Evolutionary conservation across 2,797 vertebrate species (phyloP).

Genomic region (Myiothlypis chrysogaster): DNA sequence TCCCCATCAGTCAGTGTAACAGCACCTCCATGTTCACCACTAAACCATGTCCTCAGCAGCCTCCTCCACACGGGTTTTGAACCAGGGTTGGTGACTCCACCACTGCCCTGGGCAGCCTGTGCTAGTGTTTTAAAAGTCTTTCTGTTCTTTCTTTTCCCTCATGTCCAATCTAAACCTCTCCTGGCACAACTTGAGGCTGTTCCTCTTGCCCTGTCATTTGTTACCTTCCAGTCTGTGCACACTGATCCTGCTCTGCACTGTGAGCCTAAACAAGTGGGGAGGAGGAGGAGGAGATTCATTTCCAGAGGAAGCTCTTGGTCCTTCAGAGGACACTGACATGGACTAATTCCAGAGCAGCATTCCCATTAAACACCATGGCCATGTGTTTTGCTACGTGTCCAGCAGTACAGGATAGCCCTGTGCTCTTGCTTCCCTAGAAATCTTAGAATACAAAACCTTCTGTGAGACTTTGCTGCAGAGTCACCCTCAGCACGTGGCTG

Average conservation of each 20-base stretch:
- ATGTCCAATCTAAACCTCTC: neutral
- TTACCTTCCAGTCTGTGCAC: neutral
- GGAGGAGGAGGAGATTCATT: neutral
- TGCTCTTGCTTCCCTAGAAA: neutral
- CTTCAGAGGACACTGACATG: neutral
- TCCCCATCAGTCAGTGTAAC: neutral
- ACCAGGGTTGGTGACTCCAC: neutral
- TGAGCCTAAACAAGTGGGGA: neutral
- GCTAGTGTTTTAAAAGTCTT: neutral
- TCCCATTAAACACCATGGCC: neutral
- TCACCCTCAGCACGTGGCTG: neutral
- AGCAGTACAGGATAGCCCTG: neutral
- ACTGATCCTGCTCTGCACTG: neutral
- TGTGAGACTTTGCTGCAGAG: neutral
- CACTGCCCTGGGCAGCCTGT: neutral
- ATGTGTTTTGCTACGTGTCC: fast-evolving
- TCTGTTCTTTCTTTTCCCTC: neutral
- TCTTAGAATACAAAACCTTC: neutral
- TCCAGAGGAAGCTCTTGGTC: neutral
- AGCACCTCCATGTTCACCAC: neutral
- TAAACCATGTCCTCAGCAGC: neutral
- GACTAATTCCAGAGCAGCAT: neutral
- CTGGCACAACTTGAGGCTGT: neutral
- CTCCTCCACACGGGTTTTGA: neutral
- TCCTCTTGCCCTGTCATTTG: neutral